These are phyloP conservation scores for Copsychus sechellarum DNA, from an alignment of 2,113 vertebrate genomes.

Conservation along the genomic window DNA sequence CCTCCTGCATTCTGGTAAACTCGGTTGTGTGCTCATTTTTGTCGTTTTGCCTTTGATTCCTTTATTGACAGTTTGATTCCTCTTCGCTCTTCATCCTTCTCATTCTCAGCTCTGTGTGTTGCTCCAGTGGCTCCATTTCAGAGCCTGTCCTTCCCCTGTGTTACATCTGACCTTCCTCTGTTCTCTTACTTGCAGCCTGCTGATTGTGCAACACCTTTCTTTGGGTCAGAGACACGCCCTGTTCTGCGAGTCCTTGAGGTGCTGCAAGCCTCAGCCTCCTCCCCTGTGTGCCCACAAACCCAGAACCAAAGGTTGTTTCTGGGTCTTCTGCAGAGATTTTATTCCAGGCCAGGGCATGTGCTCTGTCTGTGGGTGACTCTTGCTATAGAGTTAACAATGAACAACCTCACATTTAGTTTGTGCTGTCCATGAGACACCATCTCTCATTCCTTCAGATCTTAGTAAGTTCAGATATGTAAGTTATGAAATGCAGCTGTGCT, in stretches of 20 bases:
- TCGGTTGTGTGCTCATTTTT: neutral
- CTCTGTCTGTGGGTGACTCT: neutral
- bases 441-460: neutral
- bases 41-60: neutral
- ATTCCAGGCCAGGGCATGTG: neutral
- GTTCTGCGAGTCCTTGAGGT: neutral
- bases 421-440: neutral
- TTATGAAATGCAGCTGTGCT: neutral
- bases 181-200: neutral
- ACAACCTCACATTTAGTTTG: neutral
- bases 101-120: neutral
- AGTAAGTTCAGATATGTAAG: neutral
- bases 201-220: neutral
- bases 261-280: neutral
- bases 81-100: neutral
- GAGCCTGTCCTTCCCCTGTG: neutral
- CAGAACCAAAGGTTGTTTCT: neutral
- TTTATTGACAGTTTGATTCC: too few species aligned
- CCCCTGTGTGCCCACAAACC: neutral
- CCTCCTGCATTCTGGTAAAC: fast-evolving
- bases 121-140: neutral
- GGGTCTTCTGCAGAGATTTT: neutral
- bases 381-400: neutral
- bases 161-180: neutral
- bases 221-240: neutral